These are phyloP conservation scores for Ceyx margarethae DNA, from an alignment of 2,113 vertebrate species.

Conservation along the genomic window DNA sequence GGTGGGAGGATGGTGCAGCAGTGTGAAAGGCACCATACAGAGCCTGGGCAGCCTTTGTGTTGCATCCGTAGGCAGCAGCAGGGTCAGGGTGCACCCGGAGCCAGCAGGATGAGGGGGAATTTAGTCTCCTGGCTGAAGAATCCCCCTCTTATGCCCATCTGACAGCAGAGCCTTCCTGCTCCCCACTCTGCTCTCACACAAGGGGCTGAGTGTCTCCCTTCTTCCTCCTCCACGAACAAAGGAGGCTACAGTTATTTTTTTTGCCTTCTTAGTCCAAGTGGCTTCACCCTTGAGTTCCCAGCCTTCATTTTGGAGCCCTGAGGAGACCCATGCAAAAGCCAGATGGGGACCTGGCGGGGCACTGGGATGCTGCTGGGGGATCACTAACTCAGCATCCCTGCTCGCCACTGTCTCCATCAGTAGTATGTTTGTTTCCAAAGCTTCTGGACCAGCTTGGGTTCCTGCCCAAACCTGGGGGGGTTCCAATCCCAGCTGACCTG, in stretches of 20 bases:
- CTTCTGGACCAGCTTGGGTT: not conserved
- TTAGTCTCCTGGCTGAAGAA: not conserved
- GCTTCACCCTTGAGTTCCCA: not conserved
- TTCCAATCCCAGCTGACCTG: accelerated
- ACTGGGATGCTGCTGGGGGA: not conserved
- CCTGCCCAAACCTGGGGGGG: not conserved
- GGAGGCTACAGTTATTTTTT: conserved; percentile 16
- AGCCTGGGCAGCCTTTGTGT: not conserved
- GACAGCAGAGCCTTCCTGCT: not conserved
- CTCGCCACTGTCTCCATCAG: not conserved
- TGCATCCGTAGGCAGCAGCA: not conserved
- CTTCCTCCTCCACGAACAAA: conserved; percentile 56
- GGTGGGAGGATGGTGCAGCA: not conserved
- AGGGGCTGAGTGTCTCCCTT: conserved; percentile 69
- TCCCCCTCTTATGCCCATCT: not conserved
- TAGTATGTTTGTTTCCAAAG: accelerated
- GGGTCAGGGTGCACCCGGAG: not conserved
- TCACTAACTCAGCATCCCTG: not conserved
- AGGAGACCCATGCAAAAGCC: not conserved
- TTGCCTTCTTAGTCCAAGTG: not conserved
- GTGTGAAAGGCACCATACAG: not conserved
- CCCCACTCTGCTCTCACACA: not conserved
- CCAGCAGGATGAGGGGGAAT: not conserved
- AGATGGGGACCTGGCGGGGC: not conserved
- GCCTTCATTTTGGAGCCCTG: not conserved